Evolutionary conservation across 2,888 invertebrate genomes (phyloP).

Genomic region (Disparrhopalites patrizii): DNA sequence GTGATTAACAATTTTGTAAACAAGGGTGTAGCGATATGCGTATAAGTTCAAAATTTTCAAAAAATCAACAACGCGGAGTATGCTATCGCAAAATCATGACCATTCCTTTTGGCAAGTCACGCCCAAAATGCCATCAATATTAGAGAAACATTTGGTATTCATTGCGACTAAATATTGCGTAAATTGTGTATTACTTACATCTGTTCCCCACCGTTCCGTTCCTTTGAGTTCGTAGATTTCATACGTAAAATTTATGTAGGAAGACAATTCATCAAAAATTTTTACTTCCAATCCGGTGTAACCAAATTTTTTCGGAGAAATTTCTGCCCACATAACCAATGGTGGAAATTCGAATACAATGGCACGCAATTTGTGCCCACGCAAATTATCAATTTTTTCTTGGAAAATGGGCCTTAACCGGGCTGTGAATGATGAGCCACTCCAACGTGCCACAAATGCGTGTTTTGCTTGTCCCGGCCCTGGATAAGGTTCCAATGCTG

Average conservation of each 20-base stretch:
- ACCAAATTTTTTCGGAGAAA: conserved; percentile 26
- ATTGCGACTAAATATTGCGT: too few relatives aligned
- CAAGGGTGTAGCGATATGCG: too few relatives aligned
- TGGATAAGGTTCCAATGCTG: conserved; percentile 46
- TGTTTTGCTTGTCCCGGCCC: conserved; percentile 38
- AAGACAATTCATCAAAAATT: conserved; percentile 40
- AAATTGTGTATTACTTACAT: too few relatives aligned
- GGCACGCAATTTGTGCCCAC: conserved; percentile 36
- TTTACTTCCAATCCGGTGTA: conserved; percentile 43
- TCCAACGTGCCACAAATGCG: conserved; percentile 42
- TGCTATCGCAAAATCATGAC: too few relatives aligned
- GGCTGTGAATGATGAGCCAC: conserved; percentile 28
- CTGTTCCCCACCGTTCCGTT: conserved; percentile 38
- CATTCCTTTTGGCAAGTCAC: too few relatives aligned
- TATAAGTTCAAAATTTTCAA: too few relatives aligned
- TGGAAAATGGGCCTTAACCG: conserved; percentile 37
- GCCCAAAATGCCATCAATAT: too few relatives aligned
- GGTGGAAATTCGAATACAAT: conserved; percentile 46
- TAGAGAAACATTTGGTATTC: too few relatives aligned
- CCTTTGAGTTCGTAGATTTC: conserved; percentile 41
- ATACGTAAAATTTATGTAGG: conserved; percentile 44
- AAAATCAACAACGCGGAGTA: too few relatives aligned
- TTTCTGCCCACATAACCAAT: conserved; percentile 36
- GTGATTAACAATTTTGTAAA: too few relatives aligned
- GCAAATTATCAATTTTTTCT: conserved; percentile 45